Evolutionary conservation across 2,888 invertebrate genomes (phyloP).

Genomic region (Ariolimax columbianus): DNA sequence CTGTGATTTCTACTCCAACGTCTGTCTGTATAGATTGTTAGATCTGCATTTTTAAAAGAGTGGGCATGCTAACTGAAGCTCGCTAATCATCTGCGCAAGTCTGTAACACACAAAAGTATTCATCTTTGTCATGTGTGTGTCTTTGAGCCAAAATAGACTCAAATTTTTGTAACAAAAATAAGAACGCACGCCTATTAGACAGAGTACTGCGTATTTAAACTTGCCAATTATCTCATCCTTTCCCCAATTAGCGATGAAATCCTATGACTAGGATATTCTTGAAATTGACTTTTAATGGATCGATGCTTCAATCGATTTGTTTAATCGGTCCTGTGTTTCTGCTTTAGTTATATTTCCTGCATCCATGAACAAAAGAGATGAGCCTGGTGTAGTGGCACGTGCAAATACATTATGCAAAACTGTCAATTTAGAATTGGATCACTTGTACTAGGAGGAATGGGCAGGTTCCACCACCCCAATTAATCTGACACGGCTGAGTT

Average conservation of each 20-base stretch:
- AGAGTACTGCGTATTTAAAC: not conserved
- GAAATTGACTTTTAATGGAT: conserved; percentile 17
- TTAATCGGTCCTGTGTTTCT: not conserved
- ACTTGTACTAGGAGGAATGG: not conserved
- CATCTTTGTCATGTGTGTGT: too few relatives aligned
- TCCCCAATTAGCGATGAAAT: conserved; percentile 2
- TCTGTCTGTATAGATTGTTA: too few relatives aligned
- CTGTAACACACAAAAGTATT: too few relatives aligned
- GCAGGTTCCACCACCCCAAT: not conserved
- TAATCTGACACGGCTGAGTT: conserved; percentile 4
- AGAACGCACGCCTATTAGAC: not conserved
- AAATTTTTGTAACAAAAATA: conserved; percentile 5
- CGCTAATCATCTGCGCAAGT: too few relatives aligned
- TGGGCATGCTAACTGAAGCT: too few relatives aligned
- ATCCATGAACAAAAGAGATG: not conserved
- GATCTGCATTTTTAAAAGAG: too few relatives aligned
- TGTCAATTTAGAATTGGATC: not conserved
- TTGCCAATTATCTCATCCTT: not conserved
- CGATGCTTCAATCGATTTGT: conserved; percentile 18
- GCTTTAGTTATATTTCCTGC: not conserved
- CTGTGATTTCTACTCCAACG: too few relatives aligned
- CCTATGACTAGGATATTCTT: not conserved
- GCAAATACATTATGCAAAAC: not conserved
- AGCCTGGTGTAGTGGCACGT: not conserved
- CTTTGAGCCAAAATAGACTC: too few relatives aligned